Evolutionary conservation across 2,888 invertebrate genomes (phyloP).

Genomic region (Lottia gigantea): DNA sequence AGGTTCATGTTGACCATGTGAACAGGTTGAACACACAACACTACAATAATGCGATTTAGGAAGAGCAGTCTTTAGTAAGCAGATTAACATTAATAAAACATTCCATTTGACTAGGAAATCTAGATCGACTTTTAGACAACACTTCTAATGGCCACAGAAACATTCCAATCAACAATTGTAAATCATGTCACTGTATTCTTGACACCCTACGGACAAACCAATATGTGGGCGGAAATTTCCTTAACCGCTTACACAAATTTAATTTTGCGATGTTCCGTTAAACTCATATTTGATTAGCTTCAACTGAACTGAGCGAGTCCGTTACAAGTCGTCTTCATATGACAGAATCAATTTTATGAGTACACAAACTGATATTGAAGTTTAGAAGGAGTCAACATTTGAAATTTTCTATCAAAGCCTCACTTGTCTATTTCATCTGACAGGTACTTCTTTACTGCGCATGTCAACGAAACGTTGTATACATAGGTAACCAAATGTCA

Average conservation of each 20-base stretch:
- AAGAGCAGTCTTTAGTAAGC: conserved; percentile 18
- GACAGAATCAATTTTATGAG: not conserved
- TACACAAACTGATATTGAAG: conserved; percentile 1
- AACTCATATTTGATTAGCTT: conserved; percentile 6
- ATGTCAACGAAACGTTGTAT: not conserved
- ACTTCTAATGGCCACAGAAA: not conserved
- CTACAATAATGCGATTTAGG: conserved; percentile 25
- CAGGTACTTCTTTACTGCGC: not conserved
- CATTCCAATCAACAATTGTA: conserved; percentile 3
- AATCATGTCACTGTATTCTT: not conserved
- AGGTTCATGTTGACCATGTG: conserved; percentile 13
- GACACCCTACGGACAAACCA: conserved; percentile 5
- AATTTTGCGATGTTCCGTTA: conserved; percentile 3
- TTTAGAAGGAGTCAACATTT: conserved; percentile 2
- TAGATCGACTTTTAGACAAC: conserved; percentile 19
- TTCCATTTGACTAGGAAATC: conserved; percentile 20
- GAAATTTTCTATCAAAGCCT: not conserved
- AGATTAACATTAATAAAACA: conserved; percentile 25
- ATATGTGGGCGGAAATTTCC: conserved; percentile 7
- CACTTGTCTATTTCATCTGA: conserved; percentile 1
- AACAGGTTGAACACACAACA: conserved; percentile 17
- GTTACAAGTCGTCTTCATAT: conserved; percentile 8
- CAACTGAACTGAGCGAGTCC: conserved; percentile 5
- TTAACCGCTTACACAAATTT: conserved; percentile 6
- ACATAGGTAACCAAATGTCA: conserved; percentile 6